phyloP scores from a whole-genome alignment of 2,888 invertebrate species.

The Sinelater perroti region DNA sequence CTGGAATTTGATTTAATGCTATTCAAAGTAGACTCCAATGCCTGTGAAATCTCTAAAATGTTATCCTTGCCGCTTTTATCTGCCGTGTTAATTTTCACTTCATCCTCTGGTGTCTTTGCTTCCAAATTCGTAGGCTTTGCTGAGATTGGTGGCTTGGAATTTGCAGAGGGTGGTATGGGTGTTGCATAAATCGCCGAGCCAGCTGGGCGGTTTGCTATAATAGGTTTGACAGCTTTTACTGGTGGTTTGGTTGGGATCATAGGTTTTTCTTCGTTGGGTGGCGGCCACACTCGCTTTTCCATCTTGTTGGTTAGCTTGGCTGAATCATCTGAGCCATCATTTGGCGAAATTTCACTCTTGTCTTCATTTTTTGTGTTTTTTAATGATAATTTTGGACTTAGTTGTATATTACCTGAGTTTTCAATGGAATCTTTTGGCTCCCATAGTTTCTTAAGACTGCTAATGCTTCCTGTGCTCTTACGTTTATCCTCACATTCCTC shows the following conservation, averaged over 20 bases:
- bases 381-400: slow-evolving; percentile 71
- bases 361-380: slow-evolving; percentile 61
- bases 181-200: slow-evolving; percentile 81
- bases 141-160: slow-evolving; percentile 62
- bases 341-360: slow-evolving; percentile 56
- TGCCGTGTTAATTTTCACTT: slow-evolving; percentile 60
- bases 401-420: slow-evolving; percentile 61
- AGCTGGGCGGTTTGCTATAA: slow-evolving; percentile 61
- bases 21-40: slow-evolving; percentile 71
- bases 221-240: slow-evolving; percentile 69
- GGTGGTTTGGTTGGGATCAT: slow-evolving; percentile 75
- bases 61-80: slow-evolving; percentile 63
- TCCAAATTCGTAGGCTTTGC: slow-evolving; percentile 61
- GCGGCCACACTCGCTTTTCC: slow-evolving; percentile 66
- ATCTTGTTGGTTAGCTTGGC: slow-evolving; percentile 52
- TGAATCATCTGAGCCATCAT: slow-evolving; percentile 59
- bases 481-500: slow-evolving; percentile 84
- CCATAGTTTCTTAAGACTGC: slow-evolving; percentile 91
- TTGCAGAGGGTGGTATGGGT: slow-evolving; percentile 62
- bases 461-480: slow-evolving; percentile 91
- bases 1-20: slow-evolving; percentile 66
- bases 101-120: slow-evolving; percentile 58
- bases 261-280: slow-evolving; percentile 69
- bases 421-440: slow-evolving; percentile 76
- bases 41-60: slow-evolving; percentile 72